These are phyloP conservation scores for Aplochiton taeniatus DNA, from an alignment of 2,797 vertebrate genomes.

Conservation along the genomic window DNA sequence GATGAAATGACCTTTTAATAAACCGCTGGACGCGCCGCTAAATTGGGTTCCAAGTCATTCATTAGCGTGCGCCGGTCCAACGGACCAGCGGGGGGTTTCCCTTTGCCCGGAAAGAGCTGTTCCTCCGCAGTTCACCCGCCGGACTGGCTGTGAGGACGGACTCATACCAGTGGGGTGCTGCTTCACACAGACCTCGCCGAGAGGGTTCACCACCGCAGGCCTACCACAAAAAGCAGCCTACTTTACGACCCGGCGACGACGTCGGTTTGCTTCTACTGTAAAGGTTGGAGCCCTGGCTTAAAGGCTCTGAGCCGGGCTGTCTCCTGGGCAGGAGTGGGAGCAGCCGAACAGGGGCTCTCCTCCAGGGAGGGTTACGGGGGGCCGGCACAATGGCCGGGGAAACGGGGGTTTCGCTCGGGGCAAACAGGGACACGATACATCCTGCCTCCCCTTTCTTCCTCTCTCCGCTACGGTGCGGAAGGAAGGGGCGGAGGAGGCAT, in stretches of 20 bases:
- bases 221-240: too few species aligned
- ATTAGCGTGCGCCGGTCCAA: too few species aligned
- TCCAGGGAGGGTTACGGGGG: slow-evolving; percentile 1
- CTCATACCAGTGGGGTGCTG: too few species aligned
- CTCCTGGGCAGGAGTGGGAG: slow-evolving; percentile 22
- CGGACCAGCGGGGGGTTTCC: background rate
- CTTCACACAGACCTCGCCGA: too few species aligned
- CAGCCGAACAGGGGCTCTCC: slow-evolving; percentile 11
- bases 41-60: background rate
- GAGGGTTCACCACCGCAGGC: too few species aligned
- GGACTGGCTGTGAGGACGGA: too few species aligned
- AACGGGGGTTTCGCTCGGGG: background rate
- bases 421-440: slow-evolving; percentile 13
- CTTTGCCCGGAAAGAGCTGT: too few species aligned
- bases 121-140: too few species aligned
- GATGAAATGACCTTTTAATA: background rate
- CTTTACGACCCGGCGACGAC: too few species aligned
- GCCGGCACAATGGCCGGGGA: background rate
- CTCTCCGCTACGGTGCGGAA: background rate
- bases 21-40: too few species aligned
- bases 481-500: too few species aligned
- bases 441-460: slow-evolving; percentile 4
- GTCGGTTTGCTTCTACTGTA: slow-evolving; percentile 20
- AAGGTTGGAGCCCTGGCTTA: slow-evolving; percentile 42
- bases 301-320: slow-evolving; percentile 44